Evolutionary conservation across 2,113 vertebrate genomes (phyloP).

Genomic region (Spermophilus dauricus): DNA sequence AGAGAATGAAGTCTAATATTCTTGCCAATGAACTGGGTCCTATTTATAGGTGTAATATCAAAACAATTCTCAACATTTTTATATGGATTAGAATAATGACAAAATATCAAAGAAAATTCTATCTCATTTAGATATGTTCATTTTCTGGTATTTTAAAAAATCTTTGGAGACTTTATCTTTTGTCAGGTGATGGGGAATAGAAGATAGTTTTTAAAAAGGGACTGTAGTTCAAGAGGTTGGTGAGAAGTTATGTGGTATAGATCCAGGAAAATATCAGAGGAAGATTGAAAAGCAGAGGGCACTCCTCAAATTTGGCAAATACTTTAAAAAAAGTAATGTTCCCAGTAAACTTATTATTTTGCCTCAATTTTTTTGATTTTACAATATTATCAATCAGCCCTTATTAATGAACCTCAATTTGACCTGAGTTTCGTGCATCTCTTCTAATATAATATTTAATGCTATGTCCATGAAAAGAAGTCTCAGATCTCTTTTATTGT

Average conservation of each 20-base stretch:
- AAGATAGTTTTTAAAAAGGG: not conserved
- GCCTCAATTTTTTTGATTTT: not conserved
- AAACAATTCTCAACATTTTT: conserved; percentile 19
- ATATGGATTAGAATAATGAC: not conserved
- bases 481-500: not conserved
- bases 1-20: conserved; percentile 16
- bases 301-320: not conserved
- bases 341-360: not conserved
- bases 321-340: conserved; percentile 26
- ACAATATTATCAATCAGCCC: not conserved
- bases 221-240: not conserved
- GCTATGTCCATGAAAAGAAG: not conserved
- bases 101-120: conserved; percentile 49
- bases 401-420: not conserved
- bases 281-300: not conserved
- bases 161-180: not conserved
- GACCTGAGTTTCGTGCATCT: not conserved
- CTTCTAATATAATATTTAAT: not conserved
- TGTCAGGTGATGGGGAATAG: not conserved
- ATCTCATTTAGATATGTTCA: not conserved
- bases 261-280: not conserved
- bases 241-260: not conserved
- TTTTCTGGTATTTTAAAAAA: conserved; percentile 3
- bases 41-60: not conserved
- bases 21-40: not conserved